Percentiles rank a stretch among this genome's conserved stretches.
These are phyloP conservation scores for Epinotia nisella DNA, from an alignment of 2,888 invertebrate species.

Conservation along the genomic window DNA sequence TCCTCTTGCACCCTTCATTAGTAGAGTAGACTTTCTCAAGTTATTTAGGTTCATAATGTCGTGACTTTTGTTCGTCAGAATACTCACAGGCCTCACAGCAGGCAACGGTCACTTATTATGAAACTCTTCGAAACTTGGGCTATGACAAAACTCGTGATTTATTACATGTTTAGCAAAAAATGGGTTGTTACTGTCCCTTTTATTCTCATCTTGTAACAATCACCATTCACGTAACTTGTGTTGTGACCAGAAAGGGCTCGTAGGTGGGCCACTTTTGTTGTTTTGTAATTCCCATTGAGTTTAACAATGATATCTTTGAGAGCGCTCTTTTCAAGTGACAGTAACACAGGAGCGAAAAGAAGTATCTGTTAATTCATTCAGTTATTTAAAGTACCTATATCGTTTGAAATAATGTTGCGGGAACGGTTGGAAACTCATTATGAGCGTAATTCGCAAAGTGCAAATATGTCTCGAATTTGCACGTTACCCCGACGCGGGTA, in stretches of 20 bases:
- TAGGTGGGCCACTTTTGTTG: slow-evolving; percentile 36
- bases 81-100: slow-evolving; percentile 19
- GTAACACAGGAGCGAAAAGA: slow-evolving; percentile 6
- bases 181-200: slow-evolving; percentile 29
- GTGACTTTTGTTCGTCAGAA: slow-evolving; percentile 14
- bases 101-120: slow-evolving; percentile 31
- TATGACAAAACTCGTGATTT: slow-evolving; percentile 29
- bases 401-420: neutral
- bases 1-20: slow-evolving; percentile 16
- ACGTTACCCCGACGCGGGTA: slow-evolving; percentile 7
- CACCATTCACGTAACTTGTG: slow-evolving; percentile 25
- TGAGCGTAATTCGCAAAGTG: slow-evolving; percentile 1
- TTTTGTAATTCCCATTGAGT: slow-evolving; percentile 21
- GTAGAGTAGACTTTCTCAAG: slow-evolving; percentile 16
- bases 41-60: slow-evolving; percentile 18
- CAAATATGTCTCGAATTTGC: slow-evolving; percentile 19
- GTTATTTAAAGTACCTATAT: neutral
- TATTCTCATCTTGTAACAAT: slow-evolving; percentile 33
- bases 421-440: slow-evolving; percentile 11
- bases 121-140: slow-evolving; percentile 23
- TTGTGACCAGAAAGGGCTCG: slow-evolving; percentile 13
- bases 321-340: slow-evolving; percentile 7
- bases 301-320: slow-evolving; percentile 31
- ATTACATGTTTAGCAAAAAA: slow-evolving; percentile 40
- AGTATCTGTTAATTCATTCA: slow-evolving; percentile 5